Conservation (phyloP, 2,888 invertebrate genomes). For the Ectemnius lituratus region DNA sequence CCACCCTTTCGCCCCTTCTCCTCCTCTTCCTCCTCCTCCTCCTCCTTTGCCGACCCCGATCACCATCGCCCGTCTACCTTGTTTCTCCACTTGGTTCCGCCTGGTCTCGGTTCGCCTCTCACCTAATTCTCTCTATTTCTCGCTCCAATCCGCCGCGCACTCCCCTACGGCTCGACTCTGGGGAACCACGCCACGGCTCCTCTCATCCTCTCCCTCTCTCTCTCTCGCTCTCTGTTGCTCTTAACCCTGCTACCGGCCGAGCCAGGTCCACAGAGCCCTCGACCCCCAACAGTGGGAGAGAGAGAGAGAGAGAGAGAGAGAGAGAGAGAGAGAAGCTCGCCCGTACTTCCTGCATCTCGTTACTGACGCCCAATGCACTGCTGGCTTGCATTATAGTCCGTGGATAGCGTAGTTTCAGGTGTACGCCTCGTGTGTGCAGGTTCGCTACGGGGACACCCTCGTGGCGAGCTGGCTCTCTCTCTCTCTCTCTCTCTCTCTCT, state of each 20-base stretch:
- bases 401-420: constrained; percentile 54
- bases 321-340: constrained; percentile 34
- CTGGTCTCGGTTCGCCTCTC: constrained; percentile 26
- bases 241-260: constrained; percentile 16
- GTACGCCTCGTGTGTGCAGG: constrained; percentile 25
- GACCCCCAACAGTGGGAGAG: constrained; percentile 6
- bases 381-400: constrained; percentile 73
- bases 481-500: constrained; percentile 2
- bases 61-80: constrained; percentile 38
- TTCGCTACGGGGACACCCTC: constrained; percentile 18
- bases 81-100: constrained; percentile 11
- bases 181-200: constrained; percentile 10
- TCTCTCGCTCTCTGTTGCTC: constrained; percentile 2
- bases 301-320: constrained; percentile 13
- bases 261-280: constrained; percentile 33
- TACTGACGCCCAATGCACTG: constrained; percentile 74
- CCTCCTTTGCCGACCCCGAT: constrained; percentile 11
- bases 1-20: neutral
- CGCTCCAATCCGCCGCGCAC: constrained; percentile 25
- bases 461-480: constrained; percentile 18
- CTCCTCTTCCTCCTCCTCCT: neutral
- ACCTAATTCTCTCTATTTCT: constrained; percentile 50
- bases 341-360: constrained; percentile 76
- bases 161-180: constrained; percentile 17
- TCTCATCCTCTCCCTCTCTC: neutral